phyloP scores from a whole-genome alignment of 2,797 vertebrate species.

The Macropus fuliginosus region DNA sequence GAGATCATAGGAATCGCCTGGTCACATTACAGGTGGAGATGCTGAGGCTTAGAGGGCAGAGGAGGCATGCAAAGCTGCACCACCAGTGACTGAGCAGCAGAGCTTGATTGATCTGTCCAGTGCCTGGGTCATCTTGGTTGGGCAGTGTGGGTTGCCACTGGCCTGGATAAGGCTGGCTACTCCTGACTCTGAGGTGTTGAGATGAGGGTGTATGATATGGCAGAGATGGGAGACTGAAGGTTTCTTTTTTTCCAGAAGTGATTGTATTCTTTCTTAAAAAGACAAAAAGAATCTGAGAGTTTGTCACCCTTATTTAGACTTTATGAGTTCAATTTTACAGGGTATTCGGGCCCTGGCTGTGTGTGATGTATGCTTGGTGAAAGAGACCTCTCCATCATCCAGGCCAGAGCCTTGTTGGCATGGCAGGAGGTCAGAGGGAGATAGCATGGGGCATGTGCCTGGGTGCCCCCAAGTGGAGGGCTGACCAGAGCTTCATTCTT shows the following conservation, averaged over 20 bases:
- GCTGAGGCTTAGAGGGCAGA: neutral
- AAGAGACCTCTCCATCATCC: neutral
- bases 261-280: neutral
- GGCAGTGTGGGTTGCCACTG: neutral
- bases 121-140: neutral
- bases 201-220: neutral
- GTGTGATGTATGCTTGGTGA: neutral
- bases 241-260: neutral
- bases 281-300: neutral
- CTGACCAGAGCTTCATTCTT: neutral
- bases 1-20: neutral
- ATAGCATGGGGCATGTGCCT: neutral
- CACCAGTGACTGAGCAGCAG: neutral
- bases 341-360: neutral
- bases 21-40: neutral
- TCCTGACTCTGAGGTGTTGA: neutral
- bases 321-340: constrained; percentile 40
- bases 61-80: neutral
- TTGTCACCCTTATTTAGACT: neutral
- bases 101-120: too few relatives aligned
- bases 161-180: neutral
- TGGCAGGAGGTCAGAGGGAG: neutral
- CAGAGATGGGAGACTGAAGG: neutral
- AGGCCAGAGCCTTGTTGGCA: neutral
- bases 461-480: neutral